A percentile compares a stretch with the other conserved stretches of the same genome.
Evolutionary conservation across 2,888 invertebrate genomes (phyloP).

Genomic region (Melieria picta): DNA sequence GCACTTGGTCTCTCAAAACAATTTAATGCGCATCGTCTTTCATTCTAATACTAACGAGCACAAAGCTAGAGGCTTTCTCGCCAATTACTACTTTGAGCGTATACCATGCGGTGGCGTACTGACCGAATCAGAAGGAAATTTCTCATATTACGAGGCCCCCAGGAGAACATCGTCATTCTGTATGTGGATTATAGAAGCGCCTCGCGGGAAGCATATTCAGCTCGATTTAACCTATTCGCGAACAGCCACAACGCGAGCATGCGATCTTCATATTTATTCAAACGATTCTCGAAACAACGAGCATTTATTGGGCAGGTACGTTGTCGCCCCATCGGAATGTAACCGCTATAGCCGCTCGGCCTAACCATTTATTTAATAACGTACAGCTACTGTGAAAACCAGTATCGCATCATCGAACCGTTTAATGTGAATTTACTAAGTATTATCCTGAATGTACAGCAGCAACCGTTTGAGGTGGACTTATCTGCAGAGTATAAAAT

Average conservation of each 20-base stretch:
- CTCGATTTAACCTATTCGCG: conserved; percentile 40
- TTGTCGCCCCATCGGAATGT: background rate
- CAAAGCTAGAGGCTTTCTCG: conserved; percentile 73
- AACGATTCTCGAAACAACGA: conserved; percentile 40
- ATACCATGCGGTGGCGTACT: conserved; percentile 79
- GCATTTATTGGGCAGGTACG: conserved; percentile 47
- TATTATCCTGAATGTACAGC: conserved; percentile 34
- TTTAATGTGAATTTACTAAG: conserved; percentile 40
- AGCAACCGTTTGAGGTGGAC: too few relatives aligned
- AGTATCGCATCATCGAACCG: conserved; percentile 27
- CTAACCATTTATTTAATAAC: background rate
- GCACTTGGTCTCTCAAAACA: conserved; percentile 74
- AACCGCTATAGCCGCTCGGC: background rate
- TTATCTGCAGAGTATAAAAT: background rate
- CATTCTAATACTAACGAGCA: conserved; percentile 69
- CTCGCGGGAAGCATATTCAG: conserved; percentile 69
- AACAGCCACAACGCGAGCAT: too few relatives aligned
- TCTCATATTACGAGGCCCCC: conserved; percentile 14
- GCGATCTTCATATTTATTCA: conserved; percentile 42
- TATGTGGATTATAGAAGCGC: conserved; percentile 73
- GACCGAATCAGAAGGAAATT: conserved; percentile 60
- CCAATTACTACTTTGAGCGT: conserved; percentile 75
- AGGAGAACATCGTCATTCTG: conserved; percentile 21
- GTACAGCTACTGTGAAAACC: conserved; percentile 38
- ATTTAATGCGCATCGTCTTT: conserved; percentile 79